A percentile compares a stretch with the other conserved stretches of the same genome.
Evolutionary conservation across 92 coral and sea anemone species (phyloP).

Genomic region (Paramuricea clavata): DNA sequence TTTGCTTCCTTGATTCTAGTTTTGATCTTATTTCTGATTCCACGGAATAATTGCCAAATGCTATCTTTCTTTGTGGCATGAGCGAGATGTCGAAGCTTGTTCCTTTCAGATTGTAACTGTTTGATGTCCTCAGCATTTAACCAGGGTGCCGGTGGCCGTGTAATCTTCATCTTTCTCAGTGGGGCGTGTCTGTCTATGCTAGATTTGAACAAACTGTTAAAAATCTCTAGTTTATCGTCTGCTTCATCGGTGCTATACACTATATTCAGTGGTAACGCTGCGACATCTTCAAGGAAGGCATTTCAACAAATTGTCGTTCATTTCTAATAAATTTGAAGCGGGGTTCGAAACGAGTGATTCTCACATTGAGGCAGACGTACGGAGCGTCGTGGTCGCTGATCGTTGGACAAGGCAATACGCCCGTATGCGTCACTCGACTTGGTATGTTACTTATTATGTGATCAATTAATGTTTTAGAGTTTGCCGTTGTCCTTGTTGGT

Average conservation of each 20-base stretch:
- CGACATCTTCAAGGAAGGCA: not conserved
- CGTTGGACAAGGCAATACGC: conserved; percentile 35
- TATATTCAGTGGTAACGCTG: not conserved
- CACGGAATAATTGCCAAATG: conserved; percentile 28
- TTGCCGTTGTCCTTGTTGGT: conserved; percentile 10
- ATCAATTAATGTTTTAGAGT: conserved; percentile 27
- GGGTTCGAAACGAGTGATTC: conserved; percentile 16
- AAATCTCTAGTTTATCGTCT: not conserved
- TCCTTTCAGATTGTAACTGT: conserved; percentile 21
- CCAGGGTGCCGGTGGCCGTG: conserved; percentile 58
- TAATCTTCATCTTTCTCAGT: conserved; percentile 2
- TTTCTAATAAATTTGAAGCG: not conserved
- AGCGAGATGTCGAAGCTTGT: conserved; percentile 33
- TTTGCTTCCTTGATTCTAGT: conserved; percentile 37
- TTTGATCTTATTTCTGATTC: conserved; percentile 23
- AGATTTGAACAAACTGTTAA: not conserved
- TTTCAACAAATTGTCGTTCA: conserved; percentile 12
- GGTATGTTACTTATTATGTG: conserved; percentile 40
- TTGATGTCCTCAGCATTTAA: conserved; percentile 18
- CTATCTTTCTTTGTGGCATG: conserved; percentile 24
- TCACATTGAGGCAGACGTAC: conserved; percentile 28
- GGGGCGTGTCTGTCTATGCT: conserved; percentile 4
- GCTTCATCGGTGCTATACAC: not conserved
- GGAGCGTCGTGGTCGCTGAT: conserved; percentile 43
- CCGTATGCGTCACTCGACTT: not conserved